Conservation (phyloP, 2,113 vertebrate genomes). For the Seriola quinqueradiata region DNA sequence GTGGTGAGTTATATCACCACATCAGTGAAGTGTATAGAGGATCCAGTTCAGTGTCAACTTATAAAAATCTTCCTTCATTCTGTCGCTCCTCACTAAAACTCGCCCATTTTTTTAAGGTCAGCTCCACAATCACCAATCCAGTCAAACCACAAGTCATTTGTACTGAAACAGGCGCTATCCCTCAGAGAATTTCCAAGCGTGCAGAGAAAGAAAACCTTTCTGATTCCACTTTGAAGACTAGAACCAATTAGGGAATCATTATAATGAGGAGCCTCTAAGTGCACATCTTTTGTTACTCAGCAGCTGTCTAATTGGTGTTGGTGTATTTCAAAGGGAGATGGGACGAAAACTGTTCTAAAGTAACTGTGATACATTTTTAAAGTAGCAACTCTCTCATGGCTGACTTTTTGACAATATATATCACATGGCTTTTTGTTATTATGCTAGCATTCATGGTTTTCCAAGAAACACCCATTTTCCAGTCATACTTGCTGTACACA, state of each 20-base stretch:
- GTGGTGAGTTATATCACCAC: slow-evolving; percentile 1
- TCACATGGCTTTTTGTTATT: not conserved
- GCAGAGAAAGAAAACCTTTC: slow-evolving; percentile 55
- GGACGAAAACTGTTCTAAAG: slow-evolving; percentile 37
- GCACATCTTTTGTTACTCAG: slow-evolving; percentile 72
- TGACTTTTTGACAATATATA: slow-evolving; percentile 2
- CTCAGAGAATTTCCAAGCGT: slow-evolving; percentile 39
- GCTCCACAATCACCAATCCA: slow-evolving; percentile 2
- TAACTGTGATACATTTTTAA: slow-evolving; percentile 29
- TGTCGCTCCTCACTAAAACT: not conserved
- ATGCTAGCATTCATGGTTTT: not conserved
- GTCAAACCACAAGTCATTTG: slow-evolving; percentile 49
- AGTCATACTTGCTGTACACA: not conserved
- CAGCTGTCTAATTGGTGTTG: slow-evolving; percentile 76
- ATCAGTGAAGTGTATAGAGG: not conserved
- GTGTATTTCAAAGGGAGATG: slow-evolving; percentile 49
- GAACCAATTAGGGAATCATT: slow-evolving; percentile 78
- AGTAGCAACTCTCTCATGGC: not conserved
- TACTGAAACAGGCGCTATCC: slow-evolving; percentile 21
- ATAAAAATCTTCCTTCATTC: not conserved
- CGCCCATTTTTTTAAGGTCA: not conserved
- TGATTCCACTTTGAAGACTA: slow-evolving; percentile 72
- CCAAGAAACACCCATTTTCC: not conserved
- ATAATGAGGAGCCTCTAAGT: slow-evolving; percentile 77
- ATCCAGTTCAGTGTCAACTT: not conserved